Conservation (phyloP, 2,888 invertebrate species). For the Acanthopleura granulata region DNA sequence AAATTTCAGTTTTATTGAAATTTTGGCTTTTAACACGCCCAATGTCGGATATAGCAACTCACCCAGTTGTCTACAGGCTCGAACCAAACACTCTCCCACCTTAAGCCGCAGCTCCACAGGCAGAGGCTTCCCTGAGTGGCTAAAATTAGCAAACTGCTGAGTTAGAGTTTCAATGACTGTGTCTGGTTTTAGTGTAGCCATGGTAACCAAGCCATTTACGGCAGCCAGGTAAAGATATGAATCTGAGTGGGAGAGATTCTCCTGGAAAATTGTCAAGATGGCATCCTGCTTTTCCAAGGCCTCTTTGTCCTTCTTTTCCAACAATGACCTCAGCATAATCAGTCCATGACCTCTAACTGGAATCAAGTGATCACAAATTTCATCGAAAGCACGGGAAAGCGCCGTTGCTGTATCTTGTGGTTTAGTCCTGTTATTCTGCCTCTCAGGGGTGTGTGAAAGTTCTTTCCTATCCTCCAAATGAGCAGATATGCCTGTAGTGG, state of each 20-base stretch:
- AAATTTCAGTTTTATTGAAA: no score
- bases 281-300: conserved; percentile 72
- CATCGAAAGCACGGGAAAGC: conserved; percentile 73
- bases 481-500: neutral
- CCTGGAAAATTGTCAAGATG: conserved; percentile 81
- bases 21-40: no score
- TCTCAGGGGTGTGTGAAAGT: neutral
- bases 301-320: conserved; percentile 77
- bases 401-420: conserved; percentile 14
- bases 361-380: conserved; percentile 79
- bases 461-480: neutral
- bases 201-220: conserved; percentile 80
- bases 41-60: conserved; percentile 27
- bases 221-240: conserved; percentile 86
- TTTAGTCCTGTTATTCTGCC: no score
- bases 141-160: conserved; percentile 74
- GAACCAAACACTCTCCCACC: conserved; percentile 84
- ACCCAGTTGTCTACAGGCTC: conserved; percentile 81
- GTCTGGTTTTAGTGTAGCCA: conserved; percentile 79
- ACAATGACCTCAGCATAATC: conserved; percentile 80
- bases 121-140: conserved; percentile 21
- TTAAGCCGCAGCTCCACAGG: conserved; percentile 76
- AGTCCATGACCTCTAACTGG: conserved; percentile 88
- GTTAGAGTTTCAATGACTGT: conserved; percentile 79
- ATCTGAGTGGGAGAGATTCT: conserved; percentile 82